phyloP scores from a whole-genome alignment of 2,113 vertebrate genomes.

The Accipiter virgatus region DNA sequence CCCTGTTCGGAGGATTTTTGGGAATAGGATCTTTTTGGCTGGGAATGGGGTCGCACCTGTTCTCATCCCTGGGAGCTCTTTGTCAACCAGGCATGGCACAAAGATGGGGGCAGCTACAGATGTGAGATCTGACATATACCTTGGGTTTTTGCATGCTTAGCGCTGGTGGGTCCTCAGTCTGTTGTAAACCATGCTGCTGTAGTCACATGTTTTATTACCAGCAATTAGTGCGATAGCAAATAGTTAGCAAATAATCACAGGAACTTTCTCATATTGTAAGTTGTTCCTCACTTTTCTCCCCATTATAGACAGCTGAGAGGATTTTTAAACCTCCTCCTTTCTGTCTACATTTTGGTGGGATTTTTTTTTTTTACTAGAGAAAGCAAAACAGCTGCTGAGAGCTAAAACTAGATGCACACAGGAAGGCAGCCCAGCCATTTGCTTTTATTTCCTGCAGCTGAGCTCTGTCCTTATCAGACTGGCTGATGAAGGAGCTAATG shows the following conservation, averaged over 20 bases:
- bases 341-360: background rate
- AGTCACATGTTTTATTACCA: background rate
- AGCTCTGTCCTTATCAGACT: background rate
- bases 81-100: background rate
- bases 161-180: background rate
- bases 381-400: background rate
- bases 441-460: background rate
- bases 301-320: background rate
- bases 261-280: background rate
- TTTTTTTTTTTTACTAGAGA: background rate
- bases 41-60: background rate
- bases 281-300: background rate
- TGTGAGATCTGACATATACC: background rate
- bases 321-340: background rate
- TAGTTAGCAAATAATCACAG: background rate
- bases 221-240: background rate
- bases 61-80: background rate
- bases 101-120: background rate
- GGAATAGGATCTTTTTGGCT: background rate
- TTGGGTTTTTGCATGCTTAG: rapidly evolving
- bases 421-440: background rate
- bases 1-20: background rate
- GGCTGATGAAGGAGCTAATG: background rate
- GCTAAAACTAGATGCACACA: background rate
- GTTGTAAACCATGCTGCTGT: background rate